These are phyloP conservation scores for Synergus umbraculus DNA, from an alignment of 2,888 invertebrate genomes.

Conservation along the genomic window DNA sequence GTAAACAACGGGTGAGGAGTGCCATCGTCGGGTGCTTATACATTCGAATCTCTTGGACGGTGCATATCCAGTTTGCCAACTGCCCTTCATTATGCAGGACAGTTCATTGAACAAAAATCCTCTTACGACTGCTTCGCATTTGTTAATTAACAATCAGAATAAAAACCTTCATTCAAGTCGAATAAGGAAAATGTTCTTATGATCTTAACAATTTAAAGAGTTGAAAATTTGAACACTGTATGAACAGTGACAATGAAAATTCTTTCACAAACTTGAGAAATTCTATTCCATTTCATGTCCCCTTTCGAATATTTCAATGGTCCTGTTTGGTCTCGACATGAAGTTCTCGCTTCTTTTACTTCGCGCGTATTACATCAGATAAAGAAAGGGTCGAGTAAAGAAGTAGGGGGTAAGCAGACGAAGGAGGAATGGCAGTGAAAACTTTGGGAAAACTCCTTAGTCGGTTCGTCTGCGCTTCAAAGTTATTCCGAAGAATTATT, in stretches of 20 bases:
- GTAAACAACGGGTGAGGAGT: constrained; percentile 36
- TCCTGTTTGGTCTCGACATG: constrained; percentile 22
- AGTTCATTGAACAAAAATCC: constrained; percentile 3
- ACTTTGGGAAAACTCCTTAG: constrained; percentile 57
- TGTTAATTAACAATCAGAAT: constrained; percentile 1
- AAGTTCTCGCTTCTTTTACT: constrained; percentile 11
- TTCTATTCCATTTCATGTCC: constrained; percentile 9
- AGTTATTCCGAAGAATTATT: constrained; percentile 72
- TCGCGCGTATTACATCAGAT: constrained; percentile 28
- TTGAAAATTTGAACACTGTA: no score
- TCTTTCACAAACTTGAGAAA: neutral
- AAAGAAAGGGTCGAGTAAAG: constrained; percentile 36
- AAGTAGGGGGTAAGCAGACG: constrained; percentile 2
- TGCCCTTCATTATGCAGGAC: constrained; percentile 33
- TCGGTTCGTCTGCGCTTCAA: constrained; percentile 59
- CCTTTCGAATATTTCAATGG: constrained; percentile 14
- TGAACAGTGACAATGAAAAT: neutral
- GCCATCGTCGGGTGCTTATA: constrained; percentile 14
- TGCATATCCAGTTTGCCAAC: constrained; percentile 35
- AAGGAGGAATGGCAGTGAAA: constrained; percentile 46
- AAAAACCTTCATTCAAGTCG: neutral
- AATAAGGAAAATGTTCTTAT: neutral
- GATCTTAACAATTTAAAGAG: neutral
- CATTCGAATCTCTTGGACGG: constrained; percentile 26
- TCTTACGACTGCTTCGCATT: neutral